These are phyloP conservation scores for Cephus rjabovi DNA, from an alignment of 2,888 invertebrate species.

Conservation along the genomic window DNA sequence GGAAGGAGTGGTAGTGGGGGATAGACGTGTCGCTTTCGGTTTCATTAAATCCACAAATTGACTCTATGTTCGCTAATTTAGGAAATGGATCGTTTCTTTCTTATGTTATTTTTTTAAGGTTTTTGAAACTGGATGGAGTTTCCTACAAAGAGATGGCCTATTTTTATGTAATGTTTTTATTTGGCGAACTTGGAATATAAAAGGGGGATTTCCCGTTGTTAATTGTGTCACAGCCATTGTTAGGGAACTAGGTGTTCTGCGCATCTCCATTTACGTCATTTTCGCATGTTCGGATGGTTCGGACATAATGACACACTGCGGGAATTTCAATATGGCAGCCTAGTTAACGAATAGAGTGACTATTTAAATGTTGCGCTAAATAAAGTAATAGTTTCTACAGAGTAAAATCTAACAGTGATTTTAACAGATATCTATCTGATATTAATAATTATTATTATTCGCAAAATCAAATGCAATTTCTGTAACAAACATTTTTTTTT, in stretches of 20 bases:
- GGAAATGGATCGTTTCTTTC: neutral
- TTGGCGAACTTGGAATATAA: neutral
- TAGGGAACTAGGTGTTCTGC: neutral
- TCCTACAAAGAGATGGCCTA: neutral
- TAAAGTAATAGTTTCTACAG: neutral
- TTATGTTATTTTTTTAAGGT: neutral
- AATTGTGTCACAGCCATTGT: neutral
- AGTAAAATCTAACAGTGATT: neutral
- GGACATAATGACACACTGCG: neutral
- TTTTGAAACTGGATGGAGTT: neutral
- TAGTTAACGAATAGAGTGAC: neutral
- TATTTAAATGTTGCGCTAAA: neutral
- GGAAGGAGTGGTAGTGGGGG: neutral
- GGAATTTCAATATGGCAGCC: neutral
- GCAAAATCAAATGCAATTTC: neutral
- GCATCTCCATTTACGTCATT: neutral
- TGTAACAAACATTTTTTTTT: neutral
- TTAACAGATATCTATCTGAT: neutral
- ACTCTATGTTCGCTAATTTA: neutral
- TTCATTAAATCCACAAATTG: neutral
- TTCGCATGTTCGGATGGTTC: neutral
- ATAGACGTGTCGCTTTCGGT: slow-evolving; percentile 9
- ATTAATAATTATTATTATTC: neutral
- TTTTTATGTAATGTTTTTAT: neutral
- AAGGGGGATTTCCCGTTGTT: neutral